Evolutionary conservation across 2,888 invertebrate species (phyloP), one percentile per base, ranked within the genome.

Genomic region (Macrosiphum euphorbiae): DNA sequence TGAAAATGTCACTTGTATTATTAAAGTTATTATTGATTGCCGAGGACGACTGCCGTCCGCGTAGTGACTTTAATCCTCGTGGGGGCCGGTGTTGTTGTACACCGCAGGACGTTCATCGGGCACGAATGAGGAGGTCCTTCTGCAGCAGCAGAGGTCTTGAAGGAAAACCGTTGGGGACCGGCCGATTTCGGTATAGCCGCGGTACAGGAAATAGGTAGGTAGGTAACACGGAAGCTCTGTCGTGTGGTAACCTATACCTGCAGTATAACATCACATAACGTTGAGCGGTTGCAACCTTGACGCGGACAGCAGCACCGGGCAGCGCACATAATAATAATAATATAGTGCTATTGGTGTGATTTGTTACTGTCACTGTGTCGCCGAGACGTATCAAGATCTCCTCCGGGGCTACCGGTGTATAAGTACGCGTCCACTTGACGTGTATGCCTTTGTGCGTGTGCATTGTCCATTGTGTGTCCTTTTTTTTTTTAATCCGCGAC

Each of bases 361-460:
- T 93, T 93, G 92, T 93, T 89, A 93, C 92, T 89, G 92, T 93
- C 92, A 93, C 55, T 44, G 87, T 93, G 92, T 89, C 89, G 55
- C 89, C 89, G 55, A 93, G 84, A 93, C 35, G 85, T 93, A 93
- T 89, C 92, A n/a, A 92, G 92, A 93, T 89, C 84, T 88, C 78
- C 84, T 89, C 55, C 92, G 88, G 88, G 92, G 88, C 92, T 92
- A 92, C 92, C 88, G 92, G 67, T 52, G 55, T 52, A 89, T 28
- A 44, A 7, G 44, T 44, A 7, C 16, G 44, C 13, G 58, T 44
- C 61, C 28, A 61, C 26, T 52, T 47, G 24, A 47, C 55, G 44
- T 35, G 55, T 44, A 78, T 26, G 44, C 24, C 41, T 61, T n/a
- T 26, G 89, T 89, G 35, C 52, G 84, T 52, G 44, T 35, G 44